Evolutionary conservation across 1,140 invertebrate genomes (phyloP).

Genomic region (Temnothorax longispinosus): DNA sequence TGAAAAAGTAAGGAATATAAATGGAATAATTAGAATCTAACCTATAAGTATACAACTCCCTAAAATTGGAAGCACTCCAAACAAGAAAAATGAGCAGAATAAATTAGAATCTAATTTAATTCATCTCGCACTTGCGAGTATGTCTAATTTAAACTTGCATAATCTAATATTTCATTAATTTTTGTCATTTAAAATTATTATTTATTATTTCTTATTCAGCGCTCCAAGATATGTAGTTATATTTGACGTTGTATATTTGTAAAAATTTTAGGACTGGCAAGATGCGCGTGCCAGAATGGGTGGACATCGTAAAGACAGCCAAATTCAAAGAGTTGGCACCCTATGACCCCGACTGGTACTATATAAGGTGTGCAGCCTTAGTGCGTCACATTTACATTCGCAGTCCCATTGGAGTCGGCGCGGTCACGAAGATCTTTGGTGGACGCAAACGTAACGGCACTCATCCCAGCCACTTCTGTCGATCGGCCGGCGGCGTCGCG

Average conservation of each 20-base stretch:
- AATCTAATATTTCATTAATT: not conserved
- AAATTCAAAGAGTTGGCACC: constrained; percentile 98
- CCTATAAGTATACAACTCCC: not conserved
- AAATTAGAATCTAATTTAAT: constrained; percentile 31
- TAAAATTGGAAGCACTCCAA: too few relatives aligned
- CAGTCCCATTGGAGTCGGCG: constrained; percentile 97
- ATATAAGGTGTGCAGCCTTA: constrained; percentile 96
- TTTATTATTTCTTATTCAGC: not conserved
- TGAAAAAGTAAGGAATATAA: constrained; percentile 95
- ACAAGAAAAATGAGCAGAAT: too few relatives aligned
- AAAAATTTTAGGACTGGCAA: constrained; percentile 93
- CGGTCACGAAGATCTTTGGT: constrained; percentile 98
- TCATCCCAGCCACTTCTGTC: constrained; percentile 97
- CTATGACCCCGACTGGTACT: constrained; percentile 99
- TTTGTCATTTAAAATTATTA: not conserved
- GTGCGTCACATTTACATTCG: constrained; percentile 98
- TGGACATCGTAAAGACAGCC: constrained; percentile 98
- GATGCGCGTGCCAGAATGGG: constrained; percentile 98
- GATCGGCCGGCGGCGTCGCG: constrained; percentile 95
- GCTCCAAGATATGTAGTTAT: not conserved
- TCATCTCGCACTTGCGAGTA: not conserved
- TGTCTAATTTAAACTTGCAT: not conserved
- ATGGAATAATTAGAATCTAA: constrained; percentile 3
- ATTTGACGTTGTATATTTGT: not conserved
- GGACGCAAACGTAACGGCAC: constrained; percentile 98